Base-by-base conservation (phyloP, 2,888 invertebrate species). In the Homarus gammarus region DNA sequence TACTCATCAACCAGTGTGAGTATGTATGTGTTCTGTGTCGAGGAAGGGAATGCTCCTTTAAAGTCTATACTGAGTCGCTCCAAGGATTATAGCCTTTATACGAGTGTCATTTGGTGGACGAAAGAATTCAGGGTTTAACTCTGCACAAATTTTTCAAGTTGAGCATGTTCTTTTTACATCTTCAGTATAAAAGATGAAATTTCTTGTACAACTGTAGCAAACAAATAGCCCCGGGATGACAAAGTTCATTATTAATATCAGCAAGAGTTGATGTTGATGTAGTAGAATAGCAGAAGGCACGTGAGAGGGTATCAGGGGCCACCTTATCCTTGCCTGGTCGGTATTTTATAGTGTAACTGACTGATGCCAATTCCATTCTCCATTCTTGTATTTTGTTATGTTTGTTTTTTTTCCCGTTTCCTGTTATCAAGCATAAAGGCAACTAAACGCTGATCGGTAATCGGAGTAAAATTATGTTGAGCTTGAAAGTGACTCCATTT, bases 1-100 rank as follows among this genome's bases (percentile, higher is more conserved):
- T 56, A 56, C 56, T 56, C 22, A 1, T 56, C 6, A 56, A 3
- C 56, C 3, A 72, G 72, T 33, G 40, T 88, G 91, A 36, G 91
- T 89, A 88, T 36, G 33, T 90, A 92, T 15, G 51, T 87, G 51
- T 92, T 91, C 27, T 33, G 49, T 10, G 91, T 91, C 18, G 77
- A 31, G 27, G 91, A 87, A 31, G 92, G 92, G 18, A 92, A 44
- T 78, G 92, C 92, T 12, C 92, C 92, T 70, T 92, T 49, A 22
- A 56, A 56, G 5, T 1, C 22, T 5, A 56, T 56, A 22, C 2
- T 22, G 56, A 56, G 56, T 22, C 56, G 0, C 22, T 56, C 56
- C 56, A 56, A 18, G 22, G 22, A 22, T 22, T 56, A 18, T 18
- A 22, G 3, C 5, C 18, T 22, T 22, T 12, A 18, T 12, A 2